Evolutionary conservation across 2,113 vertebrate genomes (phyloP).

Genomic region (Bolborhynchus lineola): DNA sequence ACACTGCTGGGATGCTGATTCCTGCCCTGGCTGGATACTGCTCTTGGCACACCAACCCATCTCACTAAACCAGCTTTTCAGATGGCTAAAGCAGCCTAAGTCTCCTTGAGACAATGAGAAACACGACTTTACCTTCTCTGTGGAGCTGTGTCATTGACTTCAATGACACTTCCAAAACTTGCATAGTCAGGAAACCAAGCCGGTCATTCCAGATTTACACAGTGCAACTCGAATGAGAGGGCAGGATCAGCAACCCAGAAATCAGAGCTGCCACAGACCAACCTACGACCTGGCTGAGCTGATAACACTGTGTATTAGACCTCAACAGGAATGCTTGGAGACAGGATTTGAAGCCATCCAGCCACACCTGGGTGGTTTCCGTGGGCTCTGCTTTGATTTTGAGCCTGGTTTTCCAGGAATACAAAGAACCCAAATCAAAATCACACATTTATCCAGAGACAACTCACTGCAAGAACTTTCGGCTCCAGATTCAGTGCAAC

Average conservation of each 20-base stretch:
- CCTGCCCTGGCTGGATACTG: not conserved
- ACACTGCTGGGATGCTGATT: accelerated
- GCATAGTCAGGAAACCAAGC: not conserved
- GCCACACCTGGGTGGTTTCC: not conserved
- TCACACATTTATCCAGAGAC: not conserved
- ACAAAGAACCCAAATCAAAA: not conserved
- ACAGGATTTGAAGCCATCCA: not conserved
- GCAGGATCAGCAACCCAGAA: not conserved
- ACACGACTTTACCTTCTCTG: not conserved
- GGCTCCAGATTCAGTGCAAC: not conserved
- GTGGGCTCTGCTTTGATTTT: not conserved
- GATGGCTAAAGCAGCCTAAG: not conserved
- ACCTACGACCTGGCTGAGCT: not conserved
- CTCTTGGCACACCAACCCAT: not conserved
- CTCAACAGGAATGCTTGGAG: not conserved
- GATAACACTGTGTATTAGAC: not conserved
- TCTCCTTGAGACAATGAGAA: not conserved
- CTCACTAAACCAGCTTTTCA: not conserved
- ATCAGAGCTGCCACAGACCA: not conserved
- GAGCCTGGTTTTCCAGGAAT: not conserved
- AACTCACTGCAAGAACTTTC: not conserved
- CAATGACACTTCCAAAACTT: not conserved
- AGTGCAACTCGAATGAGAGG: not conserved
- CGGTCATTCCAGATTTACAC: not conserved
- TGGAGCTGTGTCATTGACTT: not conserved